phyloP scores from a whole-genome alignment of 2,113 vertebrate species.

The Epinephelus lanceolatus region DNA sequence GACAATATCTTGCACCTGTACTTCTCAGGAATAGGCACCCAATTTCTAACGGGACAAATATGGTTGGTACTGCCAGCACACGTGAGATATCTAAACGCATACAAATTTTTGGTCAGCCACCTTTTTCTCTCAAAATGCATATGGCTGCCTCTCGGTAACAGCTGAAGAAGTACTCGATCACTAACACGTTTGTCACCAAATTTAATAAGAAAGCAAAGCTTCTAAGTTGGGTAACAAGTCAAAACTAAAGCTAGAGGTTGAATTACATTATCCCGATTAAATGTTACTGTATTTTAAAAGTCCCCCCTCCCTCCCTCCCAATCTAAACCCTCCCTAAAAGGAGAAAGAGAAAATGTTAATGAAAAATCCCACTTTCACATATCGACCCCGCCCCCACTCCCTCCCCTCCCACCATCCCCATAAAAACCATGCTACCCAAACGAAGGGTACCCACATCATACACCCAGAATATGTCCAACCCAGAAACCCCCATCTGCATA shows the following conservation, averaged over 20 bases:
- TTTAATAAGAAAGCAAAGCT: conserved; percentile 67
- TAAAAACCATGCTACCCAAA: conserved; percentile 48
- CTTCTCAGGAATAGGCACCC: conserved; percentile 70
- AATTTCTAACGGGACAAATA: conserved; percentile 56
- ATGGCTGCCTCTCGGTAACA: conserved; percentile 50
- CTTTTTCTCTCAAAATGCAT: conserved; percentile 16
- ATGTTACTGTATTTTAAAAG: conserved; percentile 51
- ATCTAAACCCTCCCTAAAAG: conserved; percentile 60
- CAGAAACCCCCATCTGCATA: conserved; percentile 51
- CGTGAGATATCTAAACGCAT: conserved; percentile 48
- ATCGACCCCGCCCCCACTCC: background rate
- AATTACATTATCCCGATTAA: conserved; percentile 78
- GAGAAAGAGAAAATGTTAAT: conserved; percentile 59
- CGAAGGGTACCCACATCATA: conserved; percentile 28
- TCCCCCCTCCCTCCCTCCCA: conserved; percentile 28
- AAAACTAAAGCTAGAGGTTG: conserved; percentile 79
- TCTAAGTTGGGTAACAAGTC: conserved; percentile 69
- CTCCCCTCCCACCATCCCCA: conserved; percentile 18
- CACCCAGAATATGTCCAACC: conserved; percentile 25
- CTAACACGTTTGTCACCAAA: conserved; percentile 70
- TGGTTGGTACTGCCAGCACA: conserved; percentile 51
- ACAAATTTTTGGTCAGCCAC: conserved; percentile 25
- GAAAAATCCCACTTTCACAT: conserved; percentile 54
- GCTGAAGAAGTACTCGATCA: conserved; percentile 64
- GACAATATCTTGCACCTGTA: conserved; percentile 55